Conservation (phyloP, 2,888 invertebrate species). For the Acanthococcus lagerstroemiae region DNA sequence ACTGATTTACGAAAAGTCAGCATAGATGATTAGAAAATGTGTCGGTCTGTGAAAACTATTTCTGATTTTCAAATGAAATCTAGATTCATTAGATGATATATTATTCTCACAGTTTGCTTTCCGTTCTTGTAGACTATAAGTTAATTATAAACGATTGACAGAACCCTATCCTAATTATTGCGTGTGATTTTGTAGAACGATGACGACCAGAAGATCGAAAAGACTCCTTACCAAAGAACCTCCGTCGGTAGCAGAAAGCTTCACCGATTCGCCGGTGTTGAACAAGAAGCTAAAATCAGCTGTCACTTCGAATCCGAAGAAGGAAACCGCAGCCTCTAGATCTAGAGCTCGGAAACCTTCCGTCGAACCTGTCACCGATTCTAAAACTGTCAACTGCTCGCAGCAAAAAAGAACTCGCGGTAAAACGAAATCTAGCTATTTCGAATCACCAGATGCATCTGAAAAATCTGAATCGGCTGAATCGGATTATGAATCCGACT, state of each 20-base stretch:
- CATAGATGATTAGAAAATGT: no score
- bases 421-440: slow-evolving; percentile 13
- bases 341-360: not conserved
- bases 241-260: not conserved
- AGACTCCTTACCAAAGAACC: not conserved
- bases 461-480: not conserved
- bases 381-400: not conserved
- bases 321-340: not conserved
- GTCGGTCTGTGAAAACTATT: no score
- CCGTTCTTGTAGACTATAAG: no score
- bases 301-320: not conserved
- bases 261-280: not conserved
- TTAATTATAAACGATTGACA: no score
- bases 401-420: not conserved
- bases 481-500: slow-evolving; percentile 9
- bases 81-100: no score
- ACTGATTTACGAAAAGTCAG: no score
- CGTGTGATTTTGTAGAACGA: no score
- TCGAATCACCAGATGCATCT: slow-evolving; percentile 12
- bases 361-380: not conserved
- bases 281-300: not conserved
- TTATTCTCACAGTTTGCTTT: no score
- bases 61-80: no score
- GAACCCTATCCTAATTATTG: no score
- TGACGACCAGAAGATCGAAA: not conserved